Percentiles rank a stretch among this genome's conserved stretches.
These are phyloP conservation scores for Cyrtorhinus lividipennis DNA, from an alignment of 1,140 invertebrate species.

Conservation along the genomic window DNA sequence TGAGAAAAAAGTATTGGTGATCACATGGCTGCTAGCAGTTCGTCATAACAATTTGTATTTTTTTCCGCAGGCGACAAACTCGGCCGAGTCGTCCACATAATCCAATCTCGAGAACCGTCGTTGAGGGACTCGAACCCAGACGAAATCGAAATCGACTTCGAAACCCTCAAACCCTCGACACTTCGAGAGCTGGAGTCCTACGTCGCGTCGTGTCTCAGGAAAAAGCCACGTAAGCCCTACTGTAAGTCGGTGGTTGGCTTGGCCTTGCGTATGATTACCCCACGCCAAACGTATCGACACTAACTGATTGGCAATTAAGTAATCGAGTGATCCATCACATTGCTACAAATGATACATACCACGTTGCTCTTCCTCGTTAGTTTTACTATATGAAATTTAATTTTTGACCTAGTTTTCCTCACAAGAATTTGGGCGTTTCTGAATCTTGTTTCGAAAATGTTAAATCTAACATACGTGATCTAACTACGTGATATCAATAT, in stretches of 20 bases:
- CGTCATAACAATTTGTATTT: constrained; percentile 24
- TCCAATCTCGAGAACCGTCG: constrained; percentile 92
- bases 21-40: background rate
- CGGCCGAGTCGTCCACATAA: constrained; percentile 95
- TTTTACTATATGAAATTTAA: too few species aligned
- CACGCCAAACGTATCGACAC: background rate
- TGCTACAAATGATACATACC: too few species aligned
- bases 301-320: background rate
- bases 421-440: too few species aligned
- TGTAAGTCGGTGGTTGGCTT: constrained; percentile 44
- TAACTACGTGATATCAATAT: too few species aligned
- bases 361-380: too few species aligned
- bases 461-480: too few species aligned
- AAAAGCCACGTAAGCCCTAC: constrained; percentile 91
- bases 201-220: constrained; percentile 93
- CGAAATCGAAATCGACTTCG: constrained; percentile 99
- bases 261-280: background rate
- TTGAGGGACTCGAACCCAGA: constrained; percentile 97
- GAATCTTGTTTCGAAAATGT: too few species aligned
- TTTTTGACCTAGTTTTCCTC: too few species aligned
- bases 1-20: too few species aligned
- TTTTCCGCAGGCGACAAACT: constrained; percentile 97
- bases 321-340: too few species aligned
- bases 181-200: constrained; percentile 94
- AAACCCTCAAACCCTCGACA: constrained; percentile 96